Conservation (phyloP, 2,113 vertebrate species). For the Anoura caudifer region DNA sequence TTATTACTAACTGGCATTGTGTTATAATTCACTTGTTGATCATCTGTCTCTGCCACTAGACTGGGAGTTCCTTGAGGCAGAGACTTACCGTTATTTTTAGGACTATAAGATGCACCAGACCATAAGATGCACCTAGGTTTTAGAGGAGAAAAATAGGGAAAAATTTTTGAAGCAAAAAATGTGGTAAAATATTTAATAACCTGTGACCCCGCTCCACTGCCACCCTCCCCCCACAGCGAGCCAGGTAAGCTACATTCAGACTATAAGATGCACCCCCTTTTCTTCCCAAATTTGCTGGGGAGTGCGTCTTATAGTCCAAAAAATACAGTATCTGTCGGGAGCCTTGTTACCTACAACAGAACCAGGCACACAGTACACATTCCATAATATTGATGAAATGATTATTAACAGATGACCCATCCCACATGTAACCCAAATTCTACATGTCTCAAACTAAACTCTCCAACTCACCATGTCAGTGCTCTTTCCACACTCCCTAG, state of each 20-base stretch:
- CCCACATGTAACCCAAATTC: not conserved
- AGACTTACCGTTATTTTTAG: too few relatives aligned
- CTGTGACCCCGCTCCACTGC: too few relatives aligned
- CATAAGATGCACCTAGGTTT: too few relatives aligned
- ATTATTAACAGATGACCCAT: not conserved
- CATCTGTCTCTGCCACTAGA: not conserved
- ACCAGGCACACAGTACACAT: accelerated
- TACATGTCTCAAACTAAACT: not conserved
- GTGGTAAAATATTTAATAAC: too few relatives aligned
- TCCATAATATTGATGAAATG: not conserved
- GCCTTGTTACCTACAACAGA: not conserved
- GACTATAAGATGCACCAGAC: too few relatives aligned
- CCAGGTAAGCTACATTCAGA: too few relatives aligned
- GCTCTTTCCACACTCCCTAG: not conserved
- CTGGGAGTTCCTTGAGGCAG: not conserved
- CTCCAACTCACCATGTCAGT: accelerated
- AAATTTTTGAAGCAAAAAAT: too few relatives aligned
- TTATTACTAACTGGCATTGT: not conserved
- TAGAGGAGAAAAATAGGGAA: too few relatives aligned
- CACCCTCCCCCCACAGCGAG: too few relatives aligned
- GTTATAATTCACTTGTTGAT: not conserved
- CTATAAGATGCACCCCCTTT: too few relatives aligned
- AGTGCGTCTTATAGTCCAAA: too few relatives aligned
- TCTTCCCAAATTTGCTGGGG: too few relatives aligned
- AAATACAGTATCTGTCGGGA: not conserved